A percentile compares a stretch with the other conserved stretches of the same genome.
Evolutionary conservation across 2,797 vertebrate species (phyloP).

Genomic region (Catostomus latipinnis): DNA sequence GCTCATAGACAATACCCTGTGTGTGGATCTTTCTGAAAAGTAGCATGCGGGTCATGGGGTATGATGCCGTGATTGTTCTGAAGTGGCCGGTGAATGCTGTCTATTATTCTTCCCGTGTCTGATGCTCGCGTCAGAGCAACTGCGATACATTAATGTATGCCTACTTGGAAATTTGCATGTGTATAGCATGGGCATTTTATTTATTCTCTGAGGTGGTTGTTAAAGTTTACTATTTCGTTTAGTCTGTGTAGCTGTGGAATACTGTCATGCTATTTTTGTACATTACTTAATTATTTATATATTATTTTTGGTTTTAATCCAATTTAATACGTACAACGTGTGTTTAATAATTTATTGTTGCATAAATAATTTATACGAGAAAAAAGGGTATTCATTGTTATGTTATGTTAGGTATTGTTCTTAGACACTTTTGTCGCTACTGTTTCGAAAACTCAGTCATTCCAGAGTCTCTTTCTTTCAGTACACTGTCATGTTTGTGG

Average conservation of each 20-base stretch:
- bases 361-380: neutral
- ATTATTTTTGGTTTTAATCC: too few relatives aligned
- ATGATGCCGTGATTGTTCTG: slow-evolving; percentile 37
- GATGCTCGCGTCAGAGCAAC: slow-evolving; percentile 35
- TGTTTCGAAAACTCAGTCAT: neutral
- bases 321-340: too few relatives aligned
- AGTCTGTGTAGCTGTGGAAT: neutral
- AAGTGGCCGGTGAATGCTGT: slow-evolving; percentile 40
- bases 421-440: neutral
- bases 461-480: neutral
- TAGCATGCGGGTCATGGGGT: slow-evolving; percentile 36
- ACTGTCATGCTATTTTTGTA: neutral
- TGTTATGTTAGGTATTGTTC: neutral
- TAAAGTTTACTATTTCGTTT: neutral
- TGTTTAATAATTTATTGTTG: too few relatives aligned
- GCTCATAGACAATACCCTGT: neutral
- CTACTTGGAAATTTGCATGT: slow-evolving; percentile 28
- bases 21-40: neutral
- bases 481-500: slow-evolving; percentile 25
- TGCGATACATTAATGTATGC: slow-evolving; percentile 28
- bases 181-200: neutral
- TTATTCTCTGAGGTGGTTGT: neutral
- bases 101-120: slow-evolving; percentile 35
- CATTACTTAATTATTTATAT: neutral
- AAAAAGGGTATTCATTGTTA: neutral